Percentiles rank a stretch among this genome's conserved stretches.
Conservation (phyloP, 2,888 invertebrate genomes). For the Girardia tigrina region DNA sequence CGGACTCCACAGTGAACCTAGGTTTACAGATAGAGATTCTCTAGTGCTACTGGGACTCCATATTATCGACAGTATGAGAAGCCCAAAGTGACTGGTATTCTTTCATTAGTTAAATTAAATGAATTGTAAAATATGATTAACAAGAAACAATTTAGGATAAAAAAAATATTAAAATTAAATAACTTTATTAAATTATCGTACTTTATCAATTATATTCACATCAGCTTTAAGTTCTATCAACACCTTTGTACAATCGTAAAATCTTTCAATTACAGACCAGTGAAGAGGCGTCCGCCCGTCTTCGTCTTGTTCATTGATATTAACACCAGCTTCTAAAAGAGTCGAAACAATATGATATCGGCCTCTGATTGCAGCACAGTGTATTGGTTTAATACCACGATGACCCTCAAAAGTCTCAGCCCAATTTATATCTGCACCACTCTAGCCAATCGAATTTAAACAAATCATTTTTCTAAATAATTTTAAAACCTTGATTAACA, state of each 20-base stretch:
- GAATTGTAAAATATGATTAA: too few relatives aligned
- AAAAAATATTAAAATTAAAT: not conserved
- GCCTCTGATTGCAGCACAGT: constrained; percentile 32
- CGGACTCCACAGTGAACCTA: too few relatives aligned
- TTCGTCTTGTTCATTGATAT: constrained; percentile 30
- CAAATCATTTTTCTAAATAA: not conserved
- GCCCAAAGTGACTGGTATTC: too few relatives aligned
- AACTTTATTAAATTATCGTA: not conserved
- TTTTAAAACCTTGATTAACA: constrained; percentile 24
- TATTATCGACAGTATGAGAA: too few relatives aligned
- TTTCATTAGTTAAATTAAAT: too few relatives aligned
- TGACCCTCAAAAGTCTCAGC: constrained; percentile 32
- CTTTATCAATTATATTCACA: not conserved
- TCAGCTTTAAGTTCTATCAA: not conserved
- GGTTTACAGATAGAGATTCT: too few relatives aligned
- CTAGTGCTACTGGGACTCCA: too few relatives aligned
- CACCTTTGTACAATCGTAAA: constrained; percentile 27
- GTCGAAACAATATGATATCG: constrained; percentile 23
- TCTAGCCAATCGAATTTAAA: not conserved
- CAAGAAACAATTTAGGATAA: not conserved
- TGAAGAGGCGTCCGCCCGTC: constrained; percentile 32
- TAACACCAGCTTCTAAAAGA: constrained; percentile 29
- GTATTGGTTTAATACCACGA: constrained; percentile 25
- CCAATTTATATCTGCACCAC: constrained; percentile 27
- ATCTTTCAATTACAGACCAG: constrained; percentile 34